Evolutionary conservation across 2,113 vertebrate species (phyloP).

Genomic region (Peromyscus polionotus): DNA sequence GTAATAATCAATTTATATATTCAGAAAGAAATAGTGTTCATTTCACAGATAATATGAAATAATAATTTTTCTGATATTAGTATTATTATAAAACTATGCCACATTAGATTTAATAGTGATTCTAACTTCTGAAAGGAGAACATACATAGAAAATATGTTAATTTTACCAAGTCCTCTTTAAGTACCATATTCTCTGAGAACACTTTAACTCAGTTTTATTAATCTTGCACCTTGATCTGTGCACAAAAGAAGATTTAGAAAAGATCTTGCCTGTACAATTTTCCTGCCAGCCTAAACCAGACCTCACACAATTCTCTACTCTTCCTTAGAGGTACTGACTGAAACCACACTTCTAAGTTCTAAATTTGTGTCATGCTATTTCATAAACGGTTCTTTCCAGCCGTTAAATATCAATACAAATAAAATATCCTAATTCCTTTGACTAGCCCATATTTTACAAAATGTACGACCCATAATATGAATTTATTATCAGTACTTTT

Average conservation of each 20-base stretch:
- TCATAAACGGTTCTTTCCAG: neutral
- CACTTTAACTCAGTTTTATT: neutral
- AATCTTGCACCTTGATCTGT: neutral
- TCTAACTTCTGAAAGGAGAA: neutral
- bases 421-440: neutral
- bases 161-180: neutral
- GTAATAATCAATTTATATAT: neutral
- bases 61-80: neutral
- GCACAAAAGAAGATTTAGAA: neutral
- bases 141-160: neutral
- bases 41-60: neutral
- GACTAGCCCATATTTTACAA: neutral
- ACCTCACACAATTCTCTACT: neutral
- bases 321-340: neutral
- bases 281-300: no score
- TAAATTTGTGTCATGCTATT: neutral
- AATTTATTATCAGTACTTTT: neutral
- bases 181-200: neutral
- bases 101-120: neutral
- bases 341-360: neutral
- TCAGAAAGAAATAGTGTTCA: neutral
- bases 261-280: neutral
- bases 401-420: conserved; percentile 42
- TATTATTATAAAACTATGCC: neutral
- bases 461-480: neutral